Evolutionary conservation across 2,797 vertebrate species (phyloP).

Genomic region (Pelochelys cantorii): DNA sequence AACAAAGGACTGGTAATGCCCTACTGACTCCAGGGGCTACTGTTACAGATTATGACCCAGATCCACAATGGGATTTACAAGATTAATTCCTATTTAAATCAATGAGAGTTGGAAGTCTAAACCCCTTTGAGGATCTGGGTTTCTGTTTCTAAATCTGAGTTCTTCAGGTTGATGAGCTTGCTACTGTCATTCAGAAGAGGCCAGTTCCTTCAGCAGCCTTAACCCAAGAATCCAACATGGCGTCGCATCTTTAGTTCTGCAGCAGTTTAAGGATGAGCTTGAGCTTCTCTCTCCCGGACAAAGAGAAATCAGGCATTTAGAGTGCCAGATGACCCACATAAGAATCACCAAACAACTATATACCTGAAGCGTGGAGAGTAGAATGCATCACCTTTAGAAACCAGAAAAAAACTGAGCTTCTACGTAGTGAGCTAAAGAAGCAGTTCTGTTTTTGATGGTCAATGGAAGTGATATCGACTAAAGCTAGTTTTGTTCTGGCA

Average conservation of each 20-base stretch:
- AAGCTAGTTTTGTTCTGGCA: neutral
- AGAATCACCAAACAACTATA: neutral
- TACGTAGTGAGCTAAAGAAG: neutral
- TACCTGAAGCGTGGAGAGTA: neutral
- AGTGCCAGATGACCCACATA: neutral
- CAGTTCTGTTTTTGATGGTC: neutral
- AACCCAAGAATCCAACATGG: neutral
- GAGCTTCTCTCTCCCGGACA: neutral
- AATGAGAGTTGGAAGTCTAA: neutral
- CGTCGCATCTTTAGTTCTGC: neutral
- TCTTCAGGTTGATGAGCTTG: rapidly evolving
- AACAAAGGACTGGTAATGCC: rapidly evolving
- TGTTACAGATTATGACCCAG: neutral
- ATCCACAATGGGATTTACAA: neutral
- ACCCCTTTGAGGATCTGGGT: neutral
- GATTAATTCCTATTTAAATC: neutral
- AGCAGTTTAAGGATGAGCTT: neutral
- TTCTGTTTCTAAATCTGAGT: neutral
- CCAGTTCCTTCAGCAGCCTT: rapidly evolving
- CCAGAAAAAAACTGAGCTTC: neutral
- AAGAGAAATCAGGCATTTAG: neutral
- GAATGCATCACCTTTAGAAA: neutral
- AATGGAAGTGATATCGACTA: no score
- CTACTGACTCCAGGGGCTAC: rapidly evolving
- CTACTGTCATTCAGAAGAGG: rapidly evolving